A percentile compares a stretch with the other conserved stretches of the same genome.
These are phyloP conservation scores for Drosophila vallismaia DNA, from an alignment of 2,888 invertebrate genomes.

Conservation along the genomic window DNA sequence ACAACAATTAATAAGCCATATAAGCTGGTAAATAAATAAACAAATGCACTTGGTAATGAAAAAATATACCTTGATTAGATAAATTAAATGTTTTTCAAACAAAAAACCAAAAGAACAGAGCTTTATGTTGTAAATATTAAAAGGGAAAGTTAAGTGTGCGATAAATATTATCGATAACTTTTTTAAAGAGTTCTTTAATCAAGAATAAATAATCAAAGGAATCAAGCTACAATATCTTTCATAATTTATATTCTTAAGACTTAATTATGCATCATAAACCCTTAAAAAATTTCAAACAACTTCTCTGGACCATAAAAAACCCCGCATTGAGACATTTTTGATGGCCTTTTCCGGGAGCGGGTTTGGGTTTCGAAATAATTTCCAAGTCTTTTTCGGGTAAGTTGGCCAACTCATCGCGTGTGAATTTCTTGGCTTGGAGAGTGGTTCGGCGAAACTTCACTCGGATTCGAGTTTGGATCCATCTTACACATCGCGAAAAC, in stretches of 20 bases:
- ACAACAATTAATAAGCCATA: background rate
- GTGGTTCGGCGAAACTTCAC: slow-evolving; percentile 16
- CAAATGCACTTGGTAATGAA: background rate
- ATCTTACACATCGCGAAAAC: slow-evolving; percentile 75
- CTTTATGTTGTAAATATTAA: background rate
- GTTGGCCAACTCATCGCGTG: slow-evolving; percentile 56
- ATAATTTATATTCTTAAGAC: too few species aligned
- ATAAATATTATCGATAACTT: too few species aligned
- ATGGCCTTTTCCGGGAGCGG: background rate
- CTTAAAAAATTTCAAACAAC: too few species aligned
- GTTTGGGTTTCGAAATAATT: background rate
- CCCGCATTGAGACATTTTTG: too few species aligned
- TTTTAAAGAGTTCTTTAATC: background rate
- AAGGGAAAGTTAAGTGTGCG: background rate
- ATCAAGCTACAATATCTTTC: too few species aligned
- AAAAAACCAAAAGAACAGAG: background rate
- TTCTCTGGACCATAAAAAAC: too few species aligned
- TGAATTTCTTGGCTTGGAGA: slow-evolving; percentile 40
- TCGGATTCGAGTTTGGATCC: slow-evolving; percentile 4
- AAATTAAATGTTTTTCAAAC: background rate
- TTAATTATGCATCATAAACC: too few species aligned
- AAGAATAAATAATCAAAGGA: too few species aligned
- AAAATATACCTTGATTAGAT: background rate
- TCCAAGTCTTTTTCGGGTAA: slow-evolving; percentile 14
- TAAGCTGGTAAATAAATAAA: background rate